Evolutionary conservation across 2,797 vertebrate species (phyloP), one percentile per base, ranked within the genome.

Genomic region (Nyctalus aviator): DNA sequence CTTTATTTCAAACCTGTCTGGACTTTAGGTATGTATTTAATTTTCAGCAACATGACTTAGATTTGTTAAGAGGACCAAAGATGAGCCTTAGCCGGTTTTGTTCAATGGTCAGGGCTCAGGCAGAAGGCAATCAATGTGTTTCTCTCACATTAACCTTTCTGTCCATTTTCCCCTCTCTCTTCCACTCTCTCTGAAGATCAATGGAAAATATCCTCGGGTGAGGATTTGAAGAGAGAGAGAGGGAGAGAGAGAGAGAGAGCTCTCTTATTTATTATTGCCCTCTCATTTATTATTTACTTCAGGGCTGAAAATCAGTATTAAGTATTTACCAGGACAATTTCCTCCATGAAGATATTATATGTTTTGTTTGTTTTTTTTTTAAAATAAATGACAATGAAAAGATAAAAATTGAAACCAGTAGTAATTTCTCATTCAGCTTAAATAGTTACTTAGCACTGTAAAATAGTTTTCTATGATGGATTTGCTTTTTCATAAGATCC

Each of bases 371-470:
- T 55, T 55, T 55, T 55, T 50, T 50, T 50, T 1, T 18, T 13
- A 82, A 41, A 76, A 88, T 20, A 68, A 84, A 78, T 59, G 20
- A 50, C 6, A 57, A 50, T 71, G 17, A 71, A 86, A 79, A 53
- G 30, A 21, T 21, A 57, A 79, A 94, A 44, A 37, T 41, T 32
- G 4, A 85, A 84, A 90, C 53, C 7, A 77, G n/a, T n/a, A 79
- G 46, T 68, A 53, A 76, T 21, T 87, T 84, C 41, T 86, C 18
- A 68, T 57, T 83, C 57, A 77, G 72, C 25, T 53, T 20, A 92
- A 83, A 53, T 17, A 86, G 75, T 84, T 57, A 84, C 25, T 94
- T 71, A 94, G 18, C 17, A 46, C 37, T 84, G 1, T n/a, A 88
- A 79, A 12, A 78, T 44, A 8, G 0, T 53, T 86, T 79, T 59